These are phyloP conservation scores for Harpagus bidentatus DNA, from an alignment of 2,113 vertebrate species.

Conservation along the genomic window DNA sequence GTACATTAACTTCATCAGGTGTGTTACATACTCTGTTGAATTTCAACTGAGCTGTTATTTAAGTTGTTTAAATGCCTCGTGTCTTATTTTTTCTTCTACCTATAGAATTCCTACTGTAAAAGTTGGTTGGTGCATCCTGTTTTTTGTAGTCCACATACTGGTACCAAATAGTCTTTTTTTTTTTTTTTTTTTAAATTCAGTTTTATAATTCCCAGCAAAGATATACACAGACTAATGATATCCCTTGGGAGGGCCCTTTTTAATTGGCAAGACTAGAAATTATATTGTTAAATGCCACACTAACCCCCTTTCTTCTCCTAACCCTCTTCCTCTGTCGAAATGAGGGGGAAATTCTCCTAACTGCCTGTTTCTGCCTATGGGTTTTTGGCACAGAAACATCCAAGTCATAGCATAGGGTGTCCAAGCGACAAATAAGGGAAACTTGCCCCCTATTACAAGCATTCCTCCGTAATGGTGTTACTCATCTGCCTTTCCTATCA, in stretches of 20 bases:
- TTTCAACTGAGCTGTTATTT: not conserved
- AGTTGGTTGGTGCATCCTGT: not conserved
- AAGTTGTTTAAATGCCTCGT: not conserved
- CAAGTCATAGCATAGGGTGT: not conserved
- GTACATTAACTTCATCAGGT: not conserved
- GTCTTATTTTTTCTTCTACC: not conserved
- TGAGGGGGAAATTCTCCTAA: not conserved
- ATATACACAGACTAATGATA: slow-evolving; percentile 50
- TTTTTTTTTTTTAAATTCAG: not conserved
- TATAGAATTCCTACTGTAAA: not conserved
- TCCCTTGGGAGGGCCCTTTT: slow-evolving; percentile 31
- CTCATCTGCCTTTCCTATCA: not conserved
- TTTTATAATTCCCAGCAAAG: slow-evolving; percentile 23
- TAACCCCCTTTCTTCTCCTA: not conserved
- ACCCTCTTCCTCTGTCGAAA: not conserved
- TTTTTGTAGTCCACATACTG: not conserved
- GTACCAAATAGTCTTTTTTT: not conserved
- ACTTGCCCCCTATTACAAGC: not conserved
- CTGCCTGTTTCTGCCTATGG: not conserved
- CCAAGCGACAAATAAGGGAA: not conserved
- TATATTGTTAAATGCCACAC: not conserved
- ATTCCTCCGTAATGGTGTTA: not conserved
- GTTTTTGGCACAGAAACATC: not conserved
- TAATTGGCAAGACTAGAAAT: slow-evolving; percentile 55
- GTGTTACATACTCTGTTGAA: not conserved